Percentiles rank a stretch among this genome's conserved stretches.
phyloP scores from a whole-genome alignment of 2,797 vertebrate genomes.

The Valencia hispanica region DNA sequence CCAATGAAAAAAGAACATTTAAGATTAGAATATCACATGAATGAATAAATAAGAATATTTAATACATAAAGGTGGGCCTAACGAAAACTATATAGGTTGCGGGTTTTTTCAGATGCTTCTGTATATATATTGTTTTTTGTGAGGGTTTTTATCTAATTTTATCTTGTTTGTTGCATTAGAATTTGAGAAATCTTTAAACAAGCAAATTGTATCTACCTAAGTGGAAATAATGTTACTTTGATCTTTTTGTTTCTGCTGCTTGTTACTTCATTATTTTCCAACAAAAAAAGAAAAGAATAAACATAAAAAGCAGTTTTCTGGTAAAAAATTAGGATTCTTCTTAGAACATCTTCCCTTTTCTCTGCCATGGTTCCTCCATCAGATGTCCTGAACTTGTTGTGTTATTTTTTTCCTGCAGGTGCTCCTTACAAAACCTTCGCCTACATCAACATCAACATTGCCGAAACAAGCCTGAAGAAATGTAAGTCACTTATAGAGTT shows the following conservation, averaged over 20 bases:
- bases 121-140: too few relatives aligned
- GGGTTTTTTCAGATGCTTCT: too few relatives aligned
- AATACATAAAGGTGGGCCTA: too few relatives aligned
- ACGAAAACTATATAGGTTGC: too few relatives aligned
- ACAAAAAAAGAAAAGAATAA: not conserved
- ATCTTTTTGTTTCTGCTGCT: not conserved
- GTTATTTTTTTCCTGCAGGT: constrained; percentile 72
- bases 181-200: too few relatives aligned
- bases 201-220: too few relatives aligned
- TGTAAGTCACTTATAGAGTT: constrained; percentile 79
- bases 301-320: not conserved
- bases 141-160: too few relatives aligned
- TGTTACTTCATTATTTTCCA: not conserved
- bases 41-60: too few relatives aligned
- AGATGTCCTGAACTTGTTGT: not conserved
- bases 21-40: too few relatives aligned
- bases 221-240: not conserved
- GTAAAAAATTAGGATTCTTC: not conserved
- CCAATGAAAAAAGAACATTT: too few relatives aligned
- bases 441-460: constrained; percentile 87
- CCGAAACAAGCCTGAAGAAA: constrained; percentile 85
- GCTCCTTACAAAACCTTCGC: constrained; percentile 89
- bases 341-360: not conserved
- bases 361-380: not conserved
- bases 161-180: too few relatives aligned